These are phyloP conservation scores for Bedellia somnulentella DNA, from an alignment of 2,888 invertebrate species.

Conservation along the genomic window DNA sequence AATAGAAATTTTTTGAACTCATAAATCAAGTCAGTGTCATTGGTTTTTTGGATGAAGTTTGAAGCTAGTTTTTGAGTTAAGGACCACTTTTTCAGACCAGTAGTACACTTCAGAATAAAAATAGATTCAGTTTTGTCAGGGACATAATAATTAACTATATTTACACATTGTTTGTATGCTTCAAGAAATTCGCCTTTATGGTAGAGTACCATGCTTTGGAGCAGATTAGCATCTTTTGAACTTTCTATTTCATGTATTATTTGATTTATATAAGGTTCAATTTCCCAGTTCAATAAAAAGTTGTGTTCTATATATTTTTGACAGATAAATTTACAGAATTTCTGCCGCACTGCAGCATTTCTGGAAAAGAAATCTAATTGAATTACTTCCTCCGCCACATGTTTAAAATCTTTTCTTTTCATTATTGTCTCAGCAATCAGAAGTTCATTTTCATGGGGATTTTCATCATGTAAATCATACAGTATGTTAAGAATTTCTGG, in stretches of 20 bases:
- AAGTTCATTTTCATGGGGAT: constrained; percentile 25
- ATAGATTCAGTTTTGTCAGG: constrained; percentile 32
- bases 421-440: constrained; percentile 30
- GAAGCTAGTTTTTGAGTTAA: constrained; percentile 36
- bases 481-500: constrained; percentile 19
- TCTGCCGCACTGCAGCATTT: constrained; percentile 31
- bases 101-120: constrained; percentile 37
- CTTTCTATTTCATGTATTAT: constrained; percentile 59
- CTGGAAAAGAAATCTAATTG: constrained; percentile 22
- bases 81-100: constrained; percentile 41
- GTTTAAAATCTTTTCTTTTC: constrained; percentile 20
- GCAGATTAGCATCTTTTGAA: constrained; percentile 64
- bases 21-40: constrained; percentile 21
- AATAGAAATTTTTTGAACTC: constrained; percentile 29
- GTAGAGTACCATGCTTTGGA: constrained; percentile 61
- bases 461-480: constrained; percentile 17
- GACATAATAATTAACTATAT: constrained; percentile 36
- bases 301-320: constrained; percentile 25
- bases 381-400: constrained; percentile 27
- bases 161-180: constrained; percentile 53
- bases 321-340: constrained; percentile 35
- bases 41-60: constrained; percentile 38
- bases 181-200: constrained; percentile 53
- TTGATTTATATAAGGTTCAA: constrained; percentile 49
- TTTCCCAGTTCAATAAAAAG: constrained; percentile 28